Evolutionary conservation across 2,888 invertebrate species (phyloP).

Genomic region (Apantesis nais): DNA sequence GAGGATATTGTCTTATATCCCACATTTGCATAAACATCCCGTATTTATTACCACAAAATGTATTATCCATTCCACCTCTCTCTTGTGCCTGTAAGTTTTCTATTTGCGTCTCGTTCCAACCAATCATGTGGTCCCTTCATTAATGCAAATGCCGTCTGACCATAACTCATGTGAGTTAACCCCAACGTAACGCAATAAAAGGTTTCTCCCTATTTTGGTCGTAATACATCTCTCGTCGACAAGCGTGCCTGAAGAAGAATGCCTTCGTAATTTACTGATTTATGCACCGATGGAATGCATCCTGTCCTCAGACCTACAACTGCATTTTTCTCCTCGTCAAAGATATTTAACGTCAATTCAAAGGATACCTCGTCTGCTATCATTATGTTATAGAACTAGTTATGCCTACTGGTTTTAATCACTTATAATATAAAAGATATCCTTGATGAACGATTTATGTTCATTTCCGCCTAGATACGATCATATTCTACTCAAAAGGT

Average conservation of each 20-base stretch:
- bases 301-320: conserved; percentile 16
- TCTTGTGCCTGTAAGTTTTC: conserved; percentile 12
- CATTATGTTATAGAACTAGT: not conserved
- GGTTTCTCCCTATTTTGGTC: conserved; percentile 34
- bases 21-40: conserved; percentile 46
- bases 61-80: conserved; percentile 30
- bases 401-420: no score
- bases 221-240: conserved; percentile 51
- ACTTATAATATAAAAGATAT: not conserved
- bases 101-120: conserved; percentile 32
- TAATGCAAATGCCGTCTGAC: conserved; percentile 50
- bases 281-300: conserved; percentile 47
- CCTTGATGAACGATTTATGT: not conserved
- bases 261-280: conserved; percentile 44
- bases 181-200: conserved; percentile 45
- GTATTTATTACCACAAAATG: conserved; percentile 42
- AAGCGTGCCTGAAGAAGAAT: conserved; percentile 46
- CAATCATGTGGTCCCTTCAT: conserved; percentile 48
- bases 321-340: not conserved
- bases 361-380: not conserved
- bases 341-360: not conserved
- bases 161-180: conserved; percentile 52
- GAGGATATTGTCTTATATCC: conserved; percentile 46
- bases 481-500: no score
- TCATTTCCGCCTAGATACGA: no score